These are phyloP conservation scores for Mizuhopecten yessoensis DNA, from an alignment of 1,140 invertebrate species.

Conservation along the genomic window DNA sequence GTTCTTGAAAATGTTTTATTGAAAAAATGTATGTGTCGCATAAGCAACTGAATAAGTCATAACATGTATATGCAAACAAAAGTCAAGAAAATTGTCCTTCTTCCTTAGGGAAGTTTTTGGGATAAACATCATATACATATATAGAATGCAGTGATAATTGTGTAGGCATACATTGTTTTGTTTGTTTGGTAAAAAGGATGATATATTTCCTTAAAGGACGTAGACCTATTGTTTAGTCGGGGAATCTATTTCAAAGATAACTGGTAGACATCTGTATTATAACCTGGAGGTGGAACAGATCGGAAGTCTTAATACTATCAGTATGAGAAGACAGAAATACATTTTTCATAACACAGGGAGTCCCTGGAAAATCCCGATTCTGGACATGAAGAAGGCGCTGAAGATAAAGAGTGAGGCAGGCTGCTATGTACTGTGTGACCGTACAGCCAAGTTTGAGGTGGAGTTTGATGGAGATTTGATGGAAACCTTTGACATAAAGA, in stretches of 20 bases:
- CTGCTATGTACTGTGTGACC: slow-evolving; percentile 86
- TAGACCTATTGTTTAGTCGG: background rate
- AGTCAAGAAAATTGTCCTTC: no score
- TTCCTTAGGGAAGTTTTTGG: background rate
- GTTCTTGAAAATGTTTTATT: no score
- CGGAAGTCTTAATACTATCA: background rate
- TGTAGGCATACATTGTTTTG: no score
- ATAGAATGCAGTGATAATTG: no score
- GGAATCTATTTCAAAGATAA: background rate
- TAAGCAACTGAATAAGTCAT: no score
- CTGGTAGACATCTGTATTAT: no score
- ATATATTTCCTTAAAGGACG: background rate
- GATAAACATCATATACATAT: no score
- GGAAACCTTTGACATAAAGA: slow-evolving; percentile 63
- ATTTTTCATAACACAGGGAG: slow-evolving; percentile 70
- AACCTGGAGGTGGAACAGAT: no score
- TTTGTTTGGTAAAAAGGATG: background rate
- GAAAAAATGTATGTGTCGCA: no score
- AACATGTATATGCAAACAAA: no score
- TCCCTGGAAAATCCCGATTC: slow-evolving; percentile 74
- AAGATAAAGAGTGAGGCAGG: slow-evolving; percentile 87
- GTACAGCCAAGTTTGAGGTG: slow-evolving; percentile 86
- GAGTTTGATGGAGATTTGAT: slow-evolving; percentile 72
- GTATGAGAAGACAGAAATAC: background rate
- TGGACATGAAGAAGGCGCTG: slow-evolving; percentile 77